Conservation (phyloP, 1,140 invertebrate genomes). For the Zaprionus vittiger region DNA sequence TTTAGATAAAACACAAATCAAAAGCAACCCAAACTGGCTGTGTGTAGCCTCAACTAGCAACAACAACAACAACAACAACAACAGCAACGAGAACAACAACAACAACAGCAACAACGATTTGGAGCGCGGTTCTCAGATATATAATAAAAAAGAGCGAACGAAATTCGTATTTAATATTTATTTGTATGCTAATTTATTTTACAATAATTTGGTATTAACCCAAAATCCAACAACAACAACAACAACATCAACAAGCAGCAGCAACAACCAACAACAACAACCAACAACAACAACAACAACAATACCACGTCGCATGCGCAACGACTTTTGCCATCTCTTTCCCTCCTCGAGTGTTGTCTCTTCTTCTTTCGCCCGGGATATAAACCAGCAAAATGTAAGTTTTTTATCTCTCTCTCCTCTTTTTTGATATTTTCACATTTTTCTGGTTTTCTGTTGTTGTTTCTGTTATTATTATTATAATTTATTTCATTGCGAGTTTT, state of each 20-base stretch:
- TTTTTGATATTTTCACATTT: conserved; percentile 23
- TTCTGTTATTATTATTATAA: conserved; percentile 28
- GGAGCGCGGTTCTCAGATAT: conserved; percentile 34
- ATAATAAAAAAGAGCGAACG: conserved; percentile 36
- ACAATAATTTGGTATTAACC: conserved; percentile 78
- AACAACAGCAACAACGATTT: conserved; percentile 27
- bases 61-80: conserved; percentile 26
- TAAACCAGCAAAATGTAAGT: conserved; percentile 72
- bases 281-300: conserved; percentile 36
- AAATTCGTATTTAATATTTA: conserved; percentile 60
- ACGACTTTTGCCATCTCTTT: conserved; percentile 13
- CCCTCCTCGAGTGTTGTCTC: conserved; percentile 32
- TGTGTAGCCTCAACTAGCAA: conserved; percentile 14
- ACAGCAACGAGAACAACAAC: conserved; percentile 15
- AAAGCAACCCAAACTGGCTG: conserved; percentile 35
- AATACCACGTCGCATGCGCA: conserved; percentile 30
- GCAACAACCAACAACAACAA: conserved; percentile 46
- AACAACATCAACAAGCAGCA: conserved; percentile 41
- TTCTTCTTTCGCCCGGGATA: conserved; percentile 56
- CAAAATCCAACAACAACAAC: conserved; percentile 55
- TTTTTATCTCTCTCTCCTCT: conserved; percentile 33
- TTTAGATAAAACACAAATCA: conserved; percentile 50
- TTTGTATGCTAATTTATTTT: conserved; percentile 74
- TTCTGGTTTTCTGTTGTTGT: conserved; percentile 20
- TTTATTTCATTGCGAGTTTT: conserved; percentile 38